These are phyloP conservation scores for Odontomyia ornata DNA, from an alignment of 2,888 invertebrate species.

Conservation along the genomic window DNA sequence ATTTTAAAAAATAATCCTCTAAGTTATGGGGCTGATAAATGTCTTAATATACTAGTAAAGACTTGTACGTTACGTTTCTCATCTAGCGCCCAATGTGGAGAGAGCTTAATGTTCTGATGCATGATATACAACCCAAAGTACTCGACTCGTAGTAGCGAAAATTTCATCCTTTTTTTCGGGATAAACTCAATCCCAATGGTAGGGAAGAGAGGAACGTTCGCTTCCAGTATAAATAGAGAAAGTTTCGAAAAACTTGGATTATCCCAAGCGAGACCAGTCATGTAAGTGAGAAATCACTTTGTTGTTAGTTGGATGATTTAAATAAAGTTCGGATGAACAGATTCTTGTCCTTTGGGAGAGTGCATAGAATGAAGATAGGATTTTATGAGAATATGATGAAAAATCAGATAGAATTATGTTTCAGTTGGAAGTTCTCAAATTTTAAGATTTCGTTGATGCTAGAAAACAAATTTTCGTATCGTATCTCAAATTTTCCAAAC, in stretches of 20 bases:
- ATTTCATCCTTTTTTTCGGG: background rate
- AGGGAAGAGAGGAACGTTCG: background rate
- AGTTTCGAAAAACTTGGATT: conserved; percentile 24
- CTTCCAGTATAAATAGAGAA: background rate
- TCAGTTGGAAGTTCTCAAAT: too few species aligned
- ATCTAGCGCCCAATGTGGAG: background rate
- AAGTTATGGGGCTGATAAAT: conserved; percentile 51
- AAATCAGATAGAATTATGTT: too few species aligned
- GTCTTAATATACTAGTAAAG: conserved; percentile 41
- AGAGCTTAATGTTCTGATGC: conserved; percentile 31
- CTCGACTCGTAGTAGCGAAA: background rate
- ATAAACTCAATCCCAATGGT: background rate
- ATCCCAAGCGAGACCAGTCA: conserved; percentile 28
- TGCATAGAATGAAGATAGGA: background rate
- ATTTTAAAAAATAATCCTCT: conserved; percentile 54
- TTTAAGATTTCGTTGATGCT: too few species aligned
- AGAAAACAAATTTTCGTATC: too few species aligned
- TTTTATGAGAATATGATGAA: too few species aligned
- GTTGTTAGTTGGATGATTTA: conserved; percentile 34
- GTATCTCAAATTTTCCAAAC: too few species aligned
- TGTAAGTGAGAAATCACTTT: conserved; percentile 18
- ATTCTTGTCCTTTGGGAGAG: background rate
- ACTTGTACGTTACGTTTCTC: background rate
- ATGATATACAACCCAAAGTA: conserved; percentile 24
- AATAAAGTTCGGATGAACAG: conserved; percentile 23